Percentiles rank a stretch among this genome's conserved stretches.
Conservation (phyloP, 2,113 vertebrate species). For the Cercopithecus mona region DNA sequence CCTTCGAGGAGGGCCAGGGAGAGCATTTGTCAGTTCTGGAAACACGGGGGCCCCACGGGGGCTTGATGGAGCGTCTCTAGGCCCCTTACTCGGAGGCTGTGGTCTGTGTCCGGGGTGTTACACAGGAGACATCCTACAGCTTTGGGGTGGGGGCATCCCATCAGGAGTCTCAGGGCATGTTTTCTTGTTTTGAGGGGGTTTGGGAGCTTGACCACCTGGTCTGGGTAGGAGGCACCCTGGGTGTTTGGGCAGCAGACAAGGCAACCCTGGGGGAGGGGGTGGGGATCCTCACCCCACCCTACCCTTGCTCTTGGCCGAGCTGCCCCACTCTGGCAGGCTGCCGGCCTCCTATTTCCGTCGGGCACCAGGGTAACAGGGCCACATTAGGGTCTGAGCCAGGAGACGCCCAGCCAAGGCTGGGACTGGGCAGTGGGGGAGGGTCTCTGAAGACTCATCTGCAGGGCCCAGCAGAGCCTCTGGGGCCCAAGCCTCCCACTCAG, state of each 20-base stretch:
- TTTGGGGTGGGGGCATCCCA: background rate
- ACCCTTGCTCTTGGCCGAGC: slow-evolving; percentile 43
- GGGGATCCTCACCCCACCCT: slow-evolving; percentile 32
- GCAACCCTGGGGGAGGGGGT: slow-evolving; percentile 34
- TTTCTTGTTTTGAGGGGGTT: slow-evolving; percentile 53
- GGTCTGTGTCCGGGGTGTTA: background rate
- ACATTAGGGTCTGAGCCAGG: slow-evolving; percentile 76
- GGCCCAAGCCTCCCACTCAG: background rate
- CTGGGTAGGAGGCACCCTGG: background rate
- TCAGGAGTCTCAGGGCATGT: background rate
- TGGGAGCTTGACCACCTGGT: slow-evolving; percentile 23
- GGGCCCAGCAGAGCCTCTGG: background rate
- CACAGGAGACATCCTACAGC: background rate
- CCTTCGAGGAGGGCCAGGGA: slow-evolving; percentile 50
- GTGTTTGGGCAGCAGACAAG: slow-evolving; percentile 39
- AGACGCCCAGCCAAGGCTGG: slow-evolving; percentile 48
- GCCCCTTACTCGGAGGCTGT: background rate
- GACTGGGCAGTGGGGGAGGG: slow-evolving; percentile 32
- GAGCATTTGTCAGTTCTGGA: slow-evolving; percentile 63
- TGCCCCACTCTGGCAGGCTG: slow-evolving; percentile 70
- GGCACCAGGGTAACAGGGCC: slow-evolving; percentile 77
- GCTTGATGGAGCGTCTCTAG: slow-evolving; percentile 7
- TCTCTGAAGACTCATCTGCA: slow-evolving; percentile 5
- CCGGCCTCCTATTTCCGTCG: slow-evolving; percentile 75
- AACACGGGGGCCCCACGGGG: background rate